phyloP scores from a whole-genome alignment of 2,797 vertebrate species.

The Oryzias sinensis region DNA sequence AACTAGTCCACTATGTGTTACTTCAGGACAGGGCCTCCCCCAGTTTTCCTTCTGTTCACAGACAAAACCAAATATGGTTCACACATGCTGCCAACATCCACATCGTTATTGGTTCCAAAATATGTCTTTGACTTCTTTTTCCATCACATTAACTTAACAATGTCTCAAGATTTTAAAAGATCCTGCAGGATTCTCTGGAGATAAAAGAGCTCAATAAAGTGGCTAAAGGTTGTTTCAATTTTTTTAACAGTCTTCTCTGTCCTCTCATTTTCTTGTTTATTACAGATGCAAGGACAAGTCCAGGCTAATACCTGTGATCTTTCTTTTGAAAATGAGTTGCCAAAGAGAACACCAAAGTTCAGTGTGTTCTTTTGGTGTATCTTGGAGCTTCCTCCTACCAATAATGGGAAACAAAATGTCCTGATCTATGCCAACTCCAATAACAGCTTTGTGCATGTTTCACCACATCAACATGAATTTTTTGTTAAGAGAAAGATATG shows the following conservation, averaged over 20 bases:
- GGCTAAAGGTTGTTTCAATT: slow-evolving; percentile 16
- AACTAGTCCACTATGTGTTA: too few species aligned
- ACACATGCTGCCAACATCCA: slow-evolving; percentile 36
- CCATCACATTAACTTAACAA: too few species aligned
- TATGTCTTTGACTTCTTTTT: too few species aligned
- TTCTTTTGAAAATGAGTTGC: slow-evolving; percentile 34
- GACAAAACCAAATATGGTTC: slow-evolving; percentile 23
- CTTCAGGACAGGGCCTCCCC: too few species aligned
- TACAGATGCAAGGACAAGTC: slow-evolving; percentile 26
- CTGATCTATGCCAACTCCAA: slow-evolving; percentile 37
- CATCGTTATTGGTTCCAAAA: slow-evolving; percentile 27
- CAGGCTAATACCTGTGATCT: slow-evolving; percentile 39
- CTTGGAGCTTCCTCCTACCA: slow-evolving; percentile 28
- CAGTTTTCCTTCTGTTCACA: too few species aligned
- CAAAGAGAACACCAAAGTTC: slow-evolving; percentile 49
- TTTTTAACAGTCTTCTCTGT: slow-evolving; percentile 11
- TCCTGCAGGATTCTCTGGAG: background rate
- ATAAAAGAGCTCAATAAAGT: slow-evolving; percentile 12
- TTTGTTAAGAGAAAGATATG: slow-evolving; percentile 27
- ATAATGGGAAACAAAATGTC: slow-evolving; percentile 45
- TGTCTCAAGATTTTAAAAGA: too few species aligned
- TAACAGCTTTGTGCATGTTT: slow-evolving; percentile 7
- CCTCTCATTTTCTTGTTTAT: slow-evolving; percentile 23
- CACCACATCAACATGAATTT: slow-evolving; percentile 28
- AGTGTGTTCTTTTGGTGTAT: slow-evolving; percentile 50